phyloP scores from a whole-genome alignment of 2,888 invertebrate species.

The Heteromyza rotundicornis region DNA sequence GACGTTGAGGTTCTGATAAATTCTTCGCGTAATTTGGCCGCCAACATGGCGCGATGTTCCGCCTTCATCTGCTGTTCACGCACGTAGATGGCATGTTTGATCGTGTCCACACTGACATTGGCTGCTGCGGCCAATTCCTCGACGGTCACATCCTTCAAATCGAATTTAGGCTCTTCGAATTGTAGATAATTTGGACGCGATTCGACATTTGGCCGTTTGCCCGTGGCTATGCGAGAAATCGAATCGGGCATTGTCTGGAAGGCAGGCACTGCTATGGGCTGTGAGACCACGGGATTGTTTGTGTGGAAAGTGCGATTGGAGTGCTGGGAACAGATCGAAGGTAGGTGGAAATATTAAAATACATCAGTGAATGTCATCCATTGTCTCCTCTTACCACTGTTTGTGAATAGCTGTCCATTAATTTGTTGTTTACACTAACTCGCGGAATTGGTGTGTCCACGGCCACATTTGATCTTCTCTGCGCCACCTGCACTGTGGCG shows the following conservation, averaged over 20 bases:
- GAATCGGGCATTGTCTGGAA: conserved; percentile 67
- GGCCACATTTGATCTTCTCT: conserved; percentile 46
- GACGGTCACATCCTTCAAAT: conserved; percentile 60
- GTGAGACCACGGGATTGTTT: conserved; percentile 47
- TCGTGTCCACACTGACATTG: conserved; percentile 79
- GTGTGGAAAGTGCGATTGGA: conserved; percentile 55
- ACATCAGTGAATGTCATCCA: not conserved
- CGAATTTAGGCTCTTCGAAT: conserved; percentile 57
- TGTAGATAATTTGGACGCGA: conserved; percentile 50
- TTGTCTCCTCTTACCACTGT: conserved; percentile 42
- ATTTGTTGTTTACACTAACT: conserved; percentile 50
- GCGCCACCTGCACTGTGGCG: conserved; percentile 30
- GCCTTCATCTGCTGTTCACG: conserved; percentile 74
- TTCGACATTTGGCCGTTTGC: conserved; percentile 28
- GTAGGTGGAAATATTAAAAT: not conserved
- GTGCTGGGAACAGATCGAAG: conserved; percentile 37
- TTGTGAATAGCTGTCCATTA: conserved; percentile 43
- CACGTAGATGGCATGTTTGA: conserved; percentile 76
- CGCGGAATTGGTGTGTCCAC: conserved; percentile 51
- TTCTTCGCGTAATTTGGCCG: conserved; percentile 50
- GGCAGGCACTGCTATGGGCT: conserved; percentile 61
- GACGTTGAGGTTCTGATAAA: conserved; percentile 64
- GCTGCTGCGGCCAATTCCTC: conserved; percentile 71
- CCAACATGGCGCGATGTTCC: conserved; percentile 63
- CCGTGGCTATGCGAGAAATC: conserved; percentile 52